These are phyloP conservation scores for Microtus richardsoni DNA, from an alignment of 2,113 vertebrate species.

Conservation along the genomic window DNA sequence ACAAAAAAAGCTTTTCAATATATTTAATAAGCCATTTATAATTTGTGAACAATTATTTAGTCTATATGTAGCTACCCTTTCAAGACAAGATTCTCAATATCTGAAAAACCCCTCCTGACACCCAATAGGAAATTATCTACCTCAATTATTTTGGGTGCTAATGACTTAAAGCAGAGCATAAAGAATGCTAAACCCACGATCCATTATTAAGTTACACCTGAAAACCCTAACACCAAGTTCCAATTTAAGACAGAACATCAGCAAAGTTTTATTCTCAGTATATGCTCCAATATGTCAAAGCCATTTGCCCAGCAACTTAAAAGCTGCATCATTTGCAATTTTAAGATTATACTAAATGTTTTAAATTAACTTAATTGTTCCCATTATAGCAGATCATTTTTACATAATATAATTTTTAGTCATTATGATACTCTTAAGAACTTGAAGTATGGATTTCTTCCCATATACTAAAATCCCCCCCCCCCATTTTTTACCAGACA, in stretches of 20 bases:
- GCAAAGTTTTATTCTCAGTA: background rate
- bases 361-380: background rate
- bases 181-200: background rate
- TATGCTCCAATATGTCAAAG: background rate
- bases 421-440: background rate
- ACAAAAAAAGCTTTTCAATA: background rate
- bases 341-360: constrained; percentile 15
- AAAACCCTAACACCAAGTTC: background rate
- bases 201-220: background rate
- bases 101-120: background rate
- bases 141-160: background rate
- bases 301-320: constrained; percentile 21
- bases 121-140: background rate
- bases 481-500: background rate
- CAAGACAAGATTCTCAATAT: background rate
- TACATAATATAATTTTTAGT: background rate
- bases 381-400: background rate
- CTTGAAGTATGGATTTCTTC: background rate
- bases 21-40: background rate
- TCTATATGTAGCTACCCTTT: background rate
- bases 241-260: background rate
- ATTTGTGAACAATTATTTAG: background rate
- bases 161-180: background rate
- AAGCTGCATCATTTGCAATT: constrained; percentile 17
- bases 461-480: background rate